Conservation (phyloP, 1,140 invertebrate species). For the Eulimnadia texana region DNA sequence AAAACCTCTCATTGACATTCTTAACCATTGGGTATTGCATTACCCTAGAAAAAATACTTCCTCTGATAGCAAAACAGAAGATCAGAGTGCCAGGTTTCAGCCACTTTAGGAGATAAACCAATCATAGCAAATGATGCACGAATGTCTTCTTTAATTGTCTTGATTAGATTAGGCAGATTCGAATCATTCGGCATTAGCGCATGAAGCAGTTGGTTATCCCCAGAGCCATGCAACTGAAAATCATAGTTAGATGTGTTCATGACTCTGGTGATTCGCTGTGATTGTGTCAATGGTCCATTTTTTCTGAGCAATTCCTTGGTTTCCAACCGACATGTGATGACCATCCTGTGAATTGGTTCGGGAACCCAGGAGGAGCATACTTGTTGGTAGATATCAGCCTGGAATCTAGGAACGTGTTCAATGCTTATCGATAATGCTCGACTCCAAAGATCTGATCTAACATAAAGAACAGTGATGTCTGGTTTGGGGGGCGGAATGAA, state of each 20-base stretch:
- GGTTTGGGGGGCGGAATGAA: not conserved
- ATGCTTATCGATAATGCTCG: not conserved
- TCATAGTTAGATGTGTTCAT: not conserved
- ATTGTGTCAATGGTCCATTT: conserved; percentile 1
- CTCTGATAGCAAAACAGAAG: not conserved
- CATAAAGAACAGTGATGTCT: not conserved
- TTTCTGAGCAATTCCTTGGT: not conserved
- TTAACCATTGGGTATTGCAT: not conserved
- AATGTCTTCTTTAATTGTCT: not conserved
- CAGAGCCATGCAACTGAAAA: not conserved
- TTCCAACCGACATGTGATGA: not conserved
- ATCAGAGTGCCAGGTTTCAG: not conserved
- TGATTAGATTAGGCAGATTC: not conserved
- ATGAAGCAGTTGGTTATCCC: not conserved
- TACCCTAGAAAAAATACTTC: not conserved
- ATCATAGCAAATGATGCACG: not conserved
- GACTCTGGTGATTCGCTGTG: not conserved
- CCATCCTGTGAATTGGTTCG: not conserved
- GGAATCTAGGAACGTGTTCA: not conserved
- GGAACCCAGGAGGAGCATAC: not conserved
- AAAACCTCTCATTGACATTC: not conserved
- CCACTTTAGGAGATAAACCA: not conserved
- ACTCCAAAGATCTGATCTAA: not conserved
- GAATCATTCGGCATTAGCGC: not conserved
- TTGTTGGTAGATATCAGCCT: not conserved